Evolutionary conservation across 2,113 vertebrate species (phyloP).

Genomic region (Odobenus rosmarus): DNA sequence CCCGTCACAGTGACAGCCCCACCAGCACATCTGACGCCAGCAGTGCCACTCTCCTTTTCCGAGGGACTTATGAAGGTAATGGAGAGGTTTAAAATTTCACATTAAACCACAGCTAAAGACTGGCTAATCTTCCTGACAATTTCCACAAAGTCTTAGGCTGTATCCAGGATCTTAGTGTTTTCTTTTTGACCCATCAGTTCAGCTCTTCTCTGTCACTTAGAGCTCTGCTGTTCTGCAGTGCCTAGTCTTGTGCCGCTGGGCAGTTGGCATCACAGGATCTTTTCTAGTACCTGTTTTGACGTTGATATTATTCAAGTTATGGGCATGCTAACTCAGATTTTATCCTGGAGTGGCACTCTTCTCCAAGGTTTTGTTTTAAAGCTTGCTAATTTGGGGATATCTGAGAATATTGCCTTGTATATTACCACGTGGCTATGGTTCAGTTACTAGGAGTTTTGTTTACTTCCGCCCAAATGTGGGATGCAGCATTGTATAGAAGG

Average conservation of each 20-base stretch:
- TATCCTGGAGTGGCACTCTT: constrained; percentile 31
- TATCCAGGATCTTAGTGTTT: background rate
- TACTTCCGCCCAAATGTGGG: constrained; percentile 1
- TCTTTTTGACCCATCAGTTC: background rate
- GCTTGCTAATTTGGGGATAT: background rate
- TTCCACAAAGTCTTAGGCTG: background rate
- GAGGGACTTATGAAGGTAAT: constrained; percentile 97
- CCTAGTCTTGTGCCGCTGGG: background rate
- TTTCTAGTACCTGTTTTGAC: background rate
- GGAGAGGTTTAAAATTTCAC: background rate
- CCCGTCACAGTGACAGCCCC: constrained; percentile 92
- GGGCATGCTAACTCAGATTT: background rate
- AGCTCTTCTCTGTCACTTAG: background rate
- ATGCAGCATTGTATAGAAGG: constrained; percentile 13
- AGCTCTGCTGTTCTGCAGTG: background rate
- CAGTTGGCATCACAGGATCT: background rate
- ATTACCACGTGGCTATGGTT: background rate
- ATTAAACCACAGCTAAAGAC: background rate
- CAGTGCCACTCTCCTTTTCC: constrained; percentile 91
- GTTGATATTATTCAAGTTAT: background rate
- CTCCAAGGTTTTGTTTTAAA: constrained; percentile 14
- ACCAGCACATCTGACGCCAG: constrained; percentile 92
- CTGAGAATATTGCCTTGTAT: background rate
- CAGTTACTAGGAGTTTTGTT: constrained; percentile 41
- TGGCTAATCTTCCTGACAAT: background rate